A percentile compares a stretch with the other conserved stretches of the same genome.
Conservation (phyloP, 1,140 invertebrate genomes). For the Protaetia brevitarsis region DNA sequence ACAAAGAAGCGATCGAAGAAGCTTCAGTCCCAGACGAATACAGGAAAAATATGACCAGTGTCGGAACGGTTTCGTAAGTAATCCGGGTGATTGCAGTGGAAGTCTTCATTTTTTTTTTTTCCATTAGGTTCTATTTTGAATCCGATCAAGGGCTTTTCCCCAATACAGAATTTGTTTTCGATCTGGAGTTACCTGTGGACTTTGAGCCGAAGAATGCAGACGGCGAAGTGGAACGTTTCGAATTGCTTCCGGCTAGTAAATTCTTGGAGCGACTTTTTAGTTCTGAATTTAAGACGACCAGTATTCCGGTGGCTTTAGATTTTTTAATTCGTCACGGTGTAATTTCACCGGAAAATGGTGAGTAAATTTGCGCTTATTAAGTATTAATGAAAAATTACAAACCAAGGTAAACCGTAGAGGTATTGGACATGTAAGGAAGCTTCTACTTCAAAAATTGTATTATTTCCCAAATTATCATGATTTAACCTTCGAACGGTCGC, state of each 20-base stretch:
- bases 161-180: conserved; percentile 93
- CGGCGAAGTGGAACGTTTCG: conserved; percentile 89
- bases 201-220: conserved; percentile 88
- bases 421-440: too few species aligned
- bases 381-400: too few species aligned
- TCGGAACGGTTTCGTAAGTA: conserved; percentile 76
- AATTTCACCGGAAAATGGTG: conserved; percentile 85
- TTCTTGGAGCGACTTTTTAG: conserved; percentile 76
- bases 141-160: conserved; percentile 89
- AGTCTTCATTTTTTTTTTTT: conserved; percentile 26
- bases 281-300: conserved; percentile 88
- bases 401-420: too few species aligned
- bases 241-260: conserved; percentile 76
- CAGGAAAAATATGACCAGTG: conserved; percentile 71
- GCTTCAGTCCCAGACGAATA: conserved; percentile 77
- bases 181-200: conserved; percentile 84
- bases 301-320: conserved; percentile 84
- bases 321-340: conserved; percentile 88
- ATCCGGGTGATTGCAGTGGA: too few species aligned
- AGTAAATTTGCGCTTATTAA: too few species aligned
- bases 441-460: too few species aligned
- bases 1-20: conserved; percentile 92
- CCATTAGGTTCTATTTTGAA: conserved; percentile 79
- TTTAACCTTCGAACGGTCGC: too few species aligned
- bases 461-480: too few species aligned